A percentile compares a stretch with the other conserved stretches of the same genome.
Conservation (phyloP, 2,888 invertebrate species). For the Galerucella nymphaeae region DNA sequence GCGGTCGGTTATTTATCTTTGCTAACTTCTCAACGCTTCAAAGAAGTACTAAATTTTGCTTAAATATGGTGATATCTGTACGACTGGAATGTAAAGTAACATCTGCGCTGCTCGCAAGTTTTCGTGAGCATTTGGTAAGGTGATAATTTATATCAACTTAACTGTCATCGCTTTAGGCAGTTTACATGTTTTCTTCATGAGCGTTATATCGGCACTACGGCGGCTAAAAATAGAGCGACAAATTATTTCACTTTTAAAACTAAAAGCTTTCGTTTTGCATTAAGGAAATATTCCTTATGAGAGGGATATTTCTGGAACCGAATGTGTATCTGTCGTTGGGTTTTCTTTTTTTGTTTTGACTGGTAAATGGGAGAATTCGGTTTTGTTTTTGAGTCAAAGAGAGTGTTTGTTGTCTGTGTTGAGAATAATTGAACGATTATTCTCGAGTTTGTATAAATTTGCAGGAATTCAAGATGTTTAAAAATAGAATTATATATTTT, state of each 20-base stretch:
- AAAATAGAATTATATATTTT: not conserved
- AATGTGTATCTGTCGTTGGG: constrained; percentile 14
- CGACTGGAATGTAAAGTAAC: constrained; percentile 38
- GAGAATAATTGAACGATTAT: not conserved
- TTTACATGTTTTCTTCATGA: constrained; percentile 45
- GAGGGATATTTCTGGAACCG: constrained; percentile 37
- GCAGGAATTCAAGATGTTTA: not conserved
- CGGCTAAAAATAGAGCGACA: constrained; percentile 41
- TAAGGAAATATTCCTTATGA: constrained; percentile 40
- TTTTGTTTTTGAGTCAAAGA: not conserved
- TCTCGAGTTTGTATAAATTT: not conserved
- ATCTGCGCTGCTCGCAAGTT: constrained; percentile 42
- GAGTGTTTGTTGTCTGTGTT: constrained; percentile 3
- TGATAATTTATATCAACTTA: constrained; percentile 47
- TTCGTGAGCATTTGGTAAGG: constrained; percentile 44
- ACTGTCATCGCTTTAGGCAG: constrained; percentile 43
- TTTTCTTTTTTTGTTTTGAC: constrained; percentile 32
- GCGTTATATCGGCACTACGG: constrained; percentile 45
- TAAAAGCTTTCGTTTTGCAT: constrained; percentile 44
- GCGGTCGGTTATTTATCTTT: constrained; percentile 30
- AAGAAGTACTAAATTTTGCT: constrained; percentile 37
- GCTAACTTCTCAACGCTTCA: constrained; percentile 32
- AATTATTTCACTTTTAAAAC: constrained; percentile 44
- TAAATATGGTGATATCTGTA: constrained; percentile 39
- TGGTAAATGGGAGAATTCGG: constrained; percentile 18